Evolutionary conservation across 2,113 vertebrate species (phyloP).

Genomic region (Carettochelys insculpta): DNA sequence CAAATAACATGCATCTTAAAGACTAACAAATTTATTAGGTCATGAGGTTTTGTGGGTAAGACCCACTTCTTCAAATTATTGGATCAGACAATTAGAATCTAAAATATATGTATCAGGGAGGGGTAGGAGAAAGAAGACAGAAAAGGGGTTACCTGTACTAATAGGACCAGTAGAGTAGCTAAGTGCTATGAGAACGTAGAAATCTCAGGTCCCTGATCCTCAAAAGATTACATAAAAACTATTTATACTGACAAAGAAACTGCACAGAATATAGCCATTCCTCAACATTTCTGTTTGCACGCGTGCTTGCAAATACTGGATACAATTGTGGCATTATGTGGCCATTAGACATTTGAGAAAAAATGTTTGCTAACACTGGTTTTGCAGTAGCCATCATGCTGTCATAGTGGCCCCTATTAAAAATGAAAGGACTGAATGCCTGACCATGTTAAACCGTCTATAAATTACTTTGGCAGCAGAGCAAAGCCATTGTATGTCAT

Average conservation of each 20-base stretch:
- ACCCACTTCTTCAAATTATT: too few species aligned
- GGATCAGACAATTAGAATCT: too few species aligned
- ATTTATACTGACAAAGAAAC: not conserved
- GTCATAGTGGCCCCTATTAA: not conserved
- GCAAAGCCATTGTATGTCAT: not conserved
- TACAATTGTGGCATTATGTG: not conserved
- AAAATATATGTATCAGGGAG: too few species aligned
- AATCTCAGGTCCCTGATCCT: not conserved
- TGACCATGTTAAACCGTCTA: not conserved
- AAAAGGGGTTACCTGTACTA: too few species aligned
- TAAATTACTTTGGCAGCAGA: not conserved
- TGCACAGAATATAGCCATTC: not conserved
- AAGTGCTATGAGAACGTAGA: not conserved
- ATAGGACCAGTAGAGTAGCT: too few species aligned
- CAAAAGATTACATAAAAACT: not conserved
- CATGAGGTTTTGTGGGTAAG: too few species aligned
- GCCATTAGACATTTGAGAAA: not conserved
- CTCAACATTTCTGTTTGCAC: not conserved
- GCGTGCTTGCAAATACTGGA: not conserved
- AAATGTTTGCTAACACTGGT: not conserved
- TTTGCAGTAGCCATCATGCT: not conserved
- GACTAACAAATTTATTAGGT: too few species aligned
- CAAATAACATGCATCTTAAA: too few species aligned
- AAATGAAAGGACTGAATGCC: not conserved
- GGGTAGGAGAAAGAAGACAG: too few species aligned